Conservation (phyloP, 2,113 vertebrate genomes). For the Limnothrissa miodon region DNA sequence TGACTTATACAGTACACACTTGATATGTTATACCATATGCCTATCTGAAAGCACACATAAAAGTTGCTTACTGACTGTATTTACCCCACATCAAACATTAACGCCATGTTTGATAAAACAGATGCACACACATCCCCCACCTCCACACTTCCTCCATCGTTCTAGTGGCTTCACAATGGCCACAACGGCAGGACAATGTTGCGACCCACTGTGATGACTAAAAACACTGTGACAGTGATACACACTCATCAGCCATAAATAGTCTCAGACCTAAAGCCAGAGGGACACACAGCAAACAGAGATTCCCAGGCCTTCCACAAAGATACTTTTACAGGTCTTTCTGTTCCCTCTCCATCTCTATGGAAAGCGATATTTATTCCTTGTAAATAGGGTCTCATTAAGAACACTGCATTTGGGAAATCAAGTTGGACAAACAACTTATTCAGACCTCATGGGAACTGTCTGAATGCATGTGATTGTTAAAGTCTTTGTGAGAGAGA, state of each 20-base stretch:
- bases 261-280: neutral
- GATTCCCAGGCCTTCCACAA: neutral
- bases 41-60: neutral
- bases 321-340: neutral
- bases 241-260: constrained; percentile 19
- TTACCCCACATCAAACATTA: neutral
- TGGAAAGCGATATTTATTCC: neutral
- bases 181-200: neutral
- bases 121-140: neutral
- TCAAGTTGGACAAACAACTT: neutral
- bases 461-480: neutral
- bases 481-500: neutral
- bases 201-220: neutral
- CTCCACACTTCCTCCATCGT: neutral
- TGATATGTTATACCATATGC: neutral
- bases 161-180: neutral
- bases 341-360: neutral
- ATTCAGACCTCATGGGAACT: neutral
- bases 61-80: neutral
- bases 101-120: neutral
- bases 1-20: no score
- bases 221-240: constrained; percentile 23
- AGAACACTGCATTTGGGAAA: neutral
- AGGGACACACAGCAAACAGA: constrained; percentile 21
- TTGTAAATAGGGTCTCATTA: neutral